Conservation (phyloP, 2,888 invertebrate genomes). For the Nesidiocoris tenuis region DNA sequence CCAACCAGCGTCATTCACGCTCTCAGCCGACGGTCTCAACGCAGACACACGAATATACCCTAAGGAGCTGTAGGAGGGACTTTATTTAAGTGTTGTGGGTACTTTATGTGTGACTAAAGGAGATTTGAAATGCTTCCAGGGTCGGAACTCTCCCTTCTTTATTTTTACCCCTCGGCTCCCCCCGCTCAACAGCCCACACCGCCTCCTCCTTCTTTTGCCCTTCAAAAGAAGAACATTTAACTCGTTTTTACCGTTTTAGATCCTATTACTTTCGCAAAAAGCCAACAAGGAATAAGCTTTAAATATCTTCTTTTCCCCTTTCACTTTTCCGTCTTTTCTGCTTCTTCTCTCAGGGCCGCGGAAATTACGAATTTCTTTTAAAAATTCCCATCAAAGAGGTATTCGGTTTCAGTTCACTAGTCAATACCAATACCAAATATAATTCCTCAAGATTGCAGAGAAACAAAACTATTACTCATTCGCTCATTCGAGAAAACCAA, state of each 20-base stretch:
- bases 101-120: slow-evolving; percentile 46
- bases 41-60: background rate
- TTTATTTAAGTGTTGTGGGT: slow-evolving; percentile 47
- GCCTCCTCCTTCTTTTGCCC: slow-evolving; percentile 7
- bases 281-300: background rate
- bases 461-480: too few relatives aligned
- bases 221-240: slow-evolving; percentile 17
- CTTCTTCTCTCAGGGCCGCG: too few relatives aligned
- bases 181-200: background rate
- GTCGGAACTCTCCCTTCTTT: slow-evolving; percentile 23
- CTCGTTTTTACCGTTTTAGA: slow-evolving; percentile 28
- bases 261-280: slow-evolving; percentile 12
- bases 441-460: too few relatives aligned
- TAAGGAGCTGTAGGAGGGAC: slow-evolving; percentile 33
- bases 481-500: too few relatives aligned
- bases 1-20: background rate
- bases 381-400: too few relatives aligned
- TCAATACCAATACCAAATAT: too few relatives aligned
- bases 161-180: slow-evolving; percentile 25
- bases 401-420: too few relatives aligned
- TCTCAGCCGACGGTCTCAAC: background rate
- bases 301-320: background rate
- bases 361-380: too few relatives aligned
- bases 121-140: slow-evolving; percentile 46
- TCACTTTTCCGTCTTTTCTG: background rate